These are phyloP conservation scores for Capreolus pygargus DNA, from an alignment of 2,113 vertebrate species.

Conservation along the genomic window DNA sequence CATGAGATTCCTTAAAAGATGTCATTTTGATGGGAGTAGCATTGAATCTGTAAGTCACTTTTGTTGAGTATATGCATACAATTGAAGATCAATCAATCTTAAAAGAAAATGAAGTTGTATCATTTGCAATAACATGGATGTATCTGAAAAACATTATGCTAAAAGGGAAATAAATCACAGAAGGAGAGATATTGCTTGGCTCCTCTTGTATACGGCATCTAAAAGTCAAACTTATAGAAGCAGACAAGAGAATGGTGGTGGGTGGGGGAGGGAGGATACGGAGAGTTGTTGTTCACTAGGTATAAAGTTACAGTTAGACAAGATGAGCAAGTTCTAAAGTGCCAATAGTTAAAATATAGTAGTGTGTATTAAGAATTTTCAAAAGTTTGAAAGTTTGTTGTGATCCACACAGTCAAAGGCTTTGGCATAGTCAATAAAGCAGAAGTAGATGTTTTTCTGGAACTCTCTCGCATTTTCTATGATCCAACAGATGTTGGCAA, in stretches of 20 bases:
- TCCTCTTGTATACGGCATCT: neutral
- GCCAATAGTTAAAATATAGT: too few species aligned
- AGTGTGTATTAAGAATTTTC: neutral
- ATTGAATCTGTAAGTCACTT: neutral
- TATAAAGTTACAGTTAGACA: neutral
- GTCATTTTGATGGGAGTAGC: neutral
- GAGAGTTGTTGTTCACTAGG: neutral
- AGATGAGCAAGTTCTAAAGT: neutral
- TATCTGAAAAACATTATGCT: neutral
- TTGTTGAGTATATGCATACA: neutral
- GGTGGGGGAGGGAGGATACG: neutral
- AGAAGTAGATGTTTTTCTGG: neutral
- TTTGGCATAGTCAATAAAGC: neutral
- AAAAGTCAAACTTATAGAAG: neutral
- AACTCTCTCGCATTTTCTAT: accelerated
- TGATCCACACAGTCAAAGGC: neutral
- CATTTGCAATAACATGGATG: neutral
- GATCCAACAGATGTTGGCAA: neutral
- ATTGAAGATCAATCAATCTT: neutral
- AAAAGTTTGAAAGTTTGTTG: neutral
- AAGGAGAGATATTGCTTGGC: neutral
- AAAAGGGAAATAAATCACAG: neutral
- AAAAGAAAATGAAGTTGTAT: neutral
- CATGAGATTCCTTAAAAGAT: neutral
- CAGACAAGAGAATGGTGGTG: neutral